Base-by-base conservation (phyloP, 2,888 invertebrate genomes). In the Calliopum simillimum region DNA sequence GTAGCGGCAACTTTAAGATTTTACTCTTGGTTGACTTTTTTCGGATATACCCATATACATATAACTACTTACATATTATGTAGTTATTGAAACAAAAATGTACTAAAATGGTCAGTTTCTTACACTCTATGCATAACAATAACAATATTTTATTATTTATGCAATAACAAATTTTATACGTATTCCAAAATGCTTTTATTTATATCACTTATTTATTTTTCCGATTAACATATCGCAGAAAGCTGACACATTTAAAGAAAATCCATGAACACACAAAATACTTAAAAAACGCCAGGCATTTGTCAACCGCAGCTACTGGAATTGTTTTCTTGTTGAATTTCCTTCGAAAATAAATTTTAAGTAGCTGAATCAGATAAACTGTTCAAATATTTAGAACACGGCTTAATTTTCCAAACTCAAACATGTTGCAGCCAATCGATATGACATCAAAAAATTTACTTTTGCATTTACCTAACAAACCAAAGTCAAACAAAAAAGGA, bases 331-430 rank as follows among this genome's bases (percentile, higher is more conserved):
- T 19, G 14, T 56, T 2, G 23, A 23, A 21, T 23, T n/a, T 13
- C 11, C 11, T 25, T 56, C 6, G 14, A 21, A 56, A 23, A 58
- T 11, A 62, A 53, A 62, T 44, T 14, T 61, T 56, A 55, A 49
- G 63, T 63, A 55, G 62, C 55, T 19, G n/a, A 23, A 62, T 55
- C 55, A 43, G 62, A 68, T 62, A 68, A 62, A 62, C 68, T 62
- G 16, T 68, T 12, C 25, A 53, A 68, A 59, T 46, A 46, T 68
- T 62, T 62, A 49, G 55, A 68, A 68, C 61, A 62, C 14, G 51
- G 46, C 44, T 62, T 46, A 55, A 62, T 44, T 68, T 68, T 62
- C 12, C 33, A 62, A 51, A 59, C 55, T 53, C 68, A 61, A 53
- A 61, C 62, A 55, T 53, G 49, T 51, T 25, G 14, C n/a, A 8